Percentiles rank a stretch among this genome's conserved stretches.
Conservation (phyloP, 2,888 invertebrate genomes). For the Standfussiana lucernea region DNA sequence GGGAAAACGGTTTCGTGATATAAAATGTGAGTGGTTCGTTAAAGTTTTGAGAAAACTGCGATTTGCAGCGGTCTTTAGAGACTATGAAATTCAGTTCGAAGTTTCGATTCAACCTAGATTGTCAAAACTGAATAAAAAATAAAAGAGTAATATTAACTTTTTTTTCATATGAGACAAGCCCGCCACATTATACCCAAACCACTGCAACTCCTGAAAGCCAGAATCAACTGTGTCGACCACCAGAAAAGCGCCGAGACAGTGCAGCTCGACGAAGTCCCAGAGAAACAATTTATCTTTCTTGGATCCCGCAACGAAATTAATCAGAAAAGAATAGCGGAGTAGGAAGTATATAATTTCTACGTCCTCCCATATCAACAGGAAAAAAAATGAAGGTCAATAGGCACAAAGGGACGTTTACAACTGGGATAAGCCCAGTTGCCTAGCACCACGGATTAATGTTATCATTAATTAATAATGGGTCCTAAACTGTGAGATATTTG, state of each 20-base stretch:
- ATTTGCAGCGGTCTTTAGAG: background rate
- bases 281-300: too few relatives aligned
- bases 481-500: too few relatives aligned
- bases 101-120: background rate
- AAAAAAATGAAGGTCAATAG: too few relatives aligned
- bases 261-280: background rate
- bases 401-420: too few relatives aligned
- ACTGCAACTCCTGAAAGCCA: background rate
- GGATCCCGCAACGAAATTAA: too few relatives aligned
- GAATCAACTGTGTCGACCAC: background rate
- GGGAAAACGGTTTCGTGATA: slow-evolving; percentile 5
- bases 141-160: too few relatives aligned
- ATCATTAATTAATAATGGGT: too few relatives aligned
- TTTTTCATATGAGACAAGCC: background rate
- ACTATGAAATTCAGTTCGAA: background rate
- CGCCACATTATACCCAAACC: background rate
- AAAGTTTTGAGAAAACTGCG: background rate
- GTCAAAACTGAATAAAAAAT: background rate
- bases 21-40: background rate
- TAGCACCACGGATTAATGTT: too few relatives aligned
- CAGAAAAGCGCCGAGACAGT: background rate
- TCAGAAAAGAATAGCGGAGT: too few relatives aligned
- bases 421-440: too few relatives aligned
- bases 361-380: too few relatives aligned
- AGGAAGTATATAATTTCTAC: too few relatives aligned